Conservation (phyloP, 2,113 vertebrate species). For the Ondatra zibethicus region DNA sequence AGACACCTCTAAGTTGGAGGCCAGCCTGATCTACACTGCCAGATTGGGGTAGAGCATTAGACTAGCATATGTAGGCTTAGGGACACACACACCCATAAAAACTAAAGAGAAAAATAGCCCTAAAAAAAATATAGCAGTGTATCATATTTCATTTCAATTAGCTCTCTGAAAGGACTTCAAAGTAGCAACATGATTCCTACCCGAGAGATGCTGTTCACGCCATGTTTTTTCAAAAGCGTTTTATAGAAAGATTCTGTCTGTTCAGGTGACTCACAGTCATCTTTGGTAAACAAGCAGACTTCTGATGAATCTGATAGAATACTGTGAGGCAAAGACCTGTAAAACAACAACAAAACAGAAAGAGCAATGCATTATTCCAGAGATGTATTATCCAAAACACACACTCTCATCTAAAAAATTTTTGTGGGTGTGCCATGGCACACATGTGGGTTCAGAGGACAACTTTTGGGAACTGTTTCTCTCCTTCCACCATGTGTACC, state of each 20-base stretch:
- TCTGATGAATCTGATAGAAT: conserved; percentile 89
- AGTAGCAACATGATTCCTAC: conserved; percentile 82
- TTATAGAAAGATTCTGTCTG: conserved; percentile 93
- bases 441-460: not conserved
- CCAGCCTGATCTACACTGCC: not conserved
- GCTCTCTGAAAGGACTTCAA: not conserved
- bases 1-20: not conserved
- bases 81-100: not conserved
- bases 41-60: not conserved
- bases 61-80: not conserved
- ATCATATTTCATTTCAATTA: not conserved
- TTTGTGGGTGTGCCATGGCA: not conserved
- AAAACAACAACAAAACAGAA: not conserved
- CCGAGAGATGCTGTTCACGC: conserved; percentile 89
- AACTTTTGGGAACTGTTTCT: not conserved
- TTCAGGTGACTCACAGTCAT: conserved; percentile 91
- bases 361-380: not conserved
- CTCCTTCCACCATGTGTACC: not conserved
- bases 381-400: not conserved
- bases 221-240: conserved; percentile 89
- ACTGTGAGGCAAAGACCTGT: conserved; percentile 91
- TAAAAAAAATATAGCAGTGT: not conserved
- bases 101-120: not conserved
- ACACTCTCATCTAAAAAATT: not conserved
- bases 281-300: conserved; percentile 94